Evolutionary conservation across 1,140 invertebrate species (phyloP), one percentile per base, ranked within the genome.

Genomic region (Tribolium madens): DNA sequence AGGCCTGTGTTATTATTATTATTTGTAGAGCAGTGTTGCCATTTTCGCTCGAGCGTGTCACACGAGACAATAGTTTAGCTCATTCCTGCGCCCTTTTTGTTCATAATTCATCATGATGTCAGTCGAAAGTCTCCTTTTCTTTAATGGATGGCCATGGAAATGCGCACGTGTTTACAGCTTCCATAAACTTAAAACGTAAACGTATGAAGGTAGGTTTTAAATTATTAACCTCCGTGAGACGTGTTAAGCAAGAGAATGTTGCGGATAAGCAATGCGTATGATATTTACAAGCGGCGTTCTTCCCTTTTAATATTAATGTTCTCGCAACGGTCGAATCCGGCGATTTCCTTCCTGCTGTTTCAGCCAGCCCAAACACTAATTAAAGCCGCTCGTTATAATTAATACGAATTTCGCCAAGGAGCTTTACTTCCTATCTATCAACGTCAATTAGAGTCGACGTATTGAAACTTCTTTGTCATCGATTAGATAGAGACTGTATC

Each of bases 401-500:
- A 64, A 64, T 64, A 64, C 57, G 57, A 64, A 64, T 64, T 64
- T 26, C 57, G 12, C 21, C n/a, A 14, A 64, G 21, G 57, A 64
- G 57, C 57, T 64, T 50, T 64, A 64, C 57, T 64, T 64, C 57
- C 57, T 64, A 64, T 64, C 57, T 64, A 64, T 64, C 57, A 64
- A 64, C 57, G 57, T 64, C 57, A 64, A 64, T 64, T 64, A 64
- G 57, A 33, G 13, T 26, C 7, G 57, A 64, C 57, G 57, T 64
- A 64, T 64, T 64, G 57, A 64, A 64, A 64, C 57, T 64, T 64
- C 57, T 64, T 64, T 64, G 57, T 64, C 57, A 64, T 64, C 57
- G 57, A 64, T 64, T 64, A 64, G 57, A 33, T 64, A 33, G 57
- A 64, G 26, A 64, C 57, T 64, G 57, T 64, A 64, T 64, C 57